Conservation (phyloP, 2,888 invertebrate genomes). For the Trichopria drosophilae region DNA sequence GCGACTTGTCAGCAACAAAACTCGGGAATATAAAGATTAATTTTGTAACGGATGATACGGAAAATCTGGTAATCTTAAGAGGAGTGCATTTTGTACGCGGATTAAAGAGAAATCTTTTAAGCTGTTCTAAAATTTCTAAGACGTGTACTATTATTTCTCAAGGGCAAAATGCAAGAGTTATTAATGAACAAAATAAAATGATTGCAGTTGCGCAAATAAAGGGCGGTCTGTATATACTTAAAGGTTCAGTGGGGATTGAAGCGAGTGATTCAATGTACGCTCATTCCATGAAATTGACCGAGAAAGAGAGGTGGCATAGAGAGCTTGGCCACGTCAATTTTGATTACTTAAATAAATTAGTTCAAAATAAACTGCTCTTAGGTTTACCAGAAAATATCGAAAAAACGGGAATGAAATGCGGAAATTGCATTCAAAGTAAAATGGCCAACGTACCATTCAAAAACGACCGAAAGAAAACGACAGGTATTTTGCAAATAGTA, state of each 20-base stretch:
- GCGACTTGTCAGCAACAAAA: background rate
- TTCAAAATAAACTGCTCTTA: background rate
- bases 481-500: background rate
- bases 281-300: too few relatives aligned
- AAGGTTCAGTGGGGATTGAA: too few relatives aligned
- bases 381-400: conserved; percentile 11
- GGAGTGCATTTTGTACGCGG: too few relatives aligned
- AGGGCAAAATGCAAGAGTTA: background rate
- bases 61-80: background rate
- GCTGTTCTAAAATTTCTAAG: background rate
- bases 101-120: conserved; percentile 32
- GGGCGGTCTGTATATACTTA: too few relatives aligned
- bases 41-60: background rate
- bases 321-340: background rate
- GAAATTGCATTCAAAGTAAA: conserved; percentile 8
- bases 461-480: too few relatives aligned
- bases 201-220: background rate
- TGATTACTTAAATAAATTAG: background rate
- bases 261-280: too few relatives aligned
- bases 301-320: conserved; percentile 1
- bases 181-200: background rate
- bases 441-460: conserved; percentile 24
- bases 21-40: background rate
- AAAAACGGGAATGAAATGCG: conserved; percentile 10
- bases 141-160: background rate